These are phyloP conservation scores for Megalopta genalis DNA, from an alignment of 1,140 invertebrate genomes.

Conservation along the genomic window DNA sequence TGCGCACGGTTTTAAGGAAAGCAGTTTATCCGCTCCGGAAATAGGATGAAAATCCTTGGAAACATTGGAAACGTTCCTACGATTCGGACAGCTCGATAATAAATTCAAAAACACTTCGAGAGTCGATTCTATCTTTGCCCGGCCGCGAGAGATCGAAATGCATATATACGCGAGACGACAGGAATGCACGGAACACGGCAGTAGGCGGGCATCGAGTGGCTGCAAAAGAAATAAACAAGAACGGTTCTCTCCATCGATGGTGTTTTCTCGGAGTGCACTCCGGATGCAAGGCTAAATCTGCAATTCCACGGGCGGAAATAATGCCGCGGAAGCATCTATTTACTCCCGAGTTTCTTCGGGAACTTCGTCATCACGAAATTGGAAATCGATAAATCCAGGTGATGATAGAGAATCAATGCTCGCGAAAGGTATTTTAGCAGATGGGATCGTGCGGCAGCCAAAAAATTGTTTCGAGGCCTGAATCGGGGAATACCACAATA, in stretches of 20 bases:
- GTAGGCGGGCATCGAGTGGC: not conserved
- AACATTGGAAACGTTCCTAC: not conserved
- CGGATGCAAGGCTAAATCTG: not conserved
- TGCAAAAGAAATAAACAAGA: not conserved
- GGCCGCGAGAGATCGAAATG: not conserved
- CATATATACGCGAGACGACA: not conserved
- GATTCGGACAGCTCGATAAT: not conserved
- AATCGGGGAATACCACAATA: no score
- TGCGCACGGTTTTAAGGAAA: no score
- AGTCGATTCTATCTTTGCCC: not conserved
- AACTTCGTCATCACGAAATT: not conserved
- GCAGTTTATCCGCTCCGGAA: not conserved
- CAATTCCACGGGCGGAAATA: not conserved
- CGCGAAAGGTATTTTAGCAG: no score
- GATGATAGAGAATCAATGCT: not conserved
- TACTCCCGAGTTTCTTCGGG: not conserved
- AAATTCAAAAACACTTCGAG: conserved; percentile 8
- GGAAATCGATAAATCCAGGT: not conserved
- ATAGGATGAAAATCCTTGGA: not conserved
- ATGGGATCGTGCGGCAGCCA: no score
- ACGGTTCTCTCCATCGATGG: not conserved
- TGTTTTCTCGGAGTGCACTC: not conserved
- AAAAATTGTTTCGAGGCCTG: no score
- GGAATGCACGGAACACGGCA: not conserved
- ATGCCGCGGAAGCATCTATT: not conserved